Base-by-base conservation (phyloP, 2,113 vertebrate species). In the Edolisoma coerulescens region DNA sequence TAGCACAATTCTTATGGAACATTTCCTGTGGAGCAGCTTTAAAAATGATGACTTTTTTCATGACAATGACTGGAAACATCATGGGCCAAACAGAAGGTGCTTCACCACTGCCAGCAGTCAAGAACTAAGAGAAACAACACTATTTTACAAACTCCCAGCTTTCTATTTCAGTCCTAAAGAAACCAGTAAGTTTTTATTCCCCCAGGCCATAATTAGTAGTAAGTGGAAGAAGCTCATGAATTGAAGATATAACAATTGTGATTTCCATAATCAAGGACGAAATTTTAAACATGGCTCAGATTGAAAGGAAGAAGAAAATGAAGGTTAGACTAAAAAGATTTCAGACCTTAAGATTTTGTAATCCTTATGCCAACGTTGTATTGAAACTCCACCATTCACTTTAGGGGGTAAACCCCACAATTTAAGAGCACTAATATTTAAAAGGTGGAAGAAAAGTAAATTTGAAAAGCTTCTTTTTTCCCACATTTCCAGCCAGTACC, bases 231-330 rank as follows among this genome's bases (percentile, higher is more conserved):
- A 87, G 78, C 39, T 91, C 44, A 70, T 85, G 80, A 67, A 93
- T 59, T 86, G 89, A 95, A 82, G 85, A 59, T 32, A 76, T 53
- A 94, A 75, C 93, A 91, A 93, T 86, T 95, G 86, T 60, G 63
- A 95, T 93, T 97, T 94, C 89, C 63, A 69, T 84, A 94, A 96
- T 89, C 93, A 96, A 79, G 80, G 56, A 92, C 93, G 88, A 95
- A 83, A 91, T 91, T 97, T 97, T 95, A 93, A 95, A 92, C 84
- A 71, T 54, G 60, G 69, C 84, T 95, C 75, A 41, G 41, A 95
- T 33, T 17, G 81, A 91, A 84, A 84, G 41, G 64, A 84, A 56
- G 57, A 74, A 84, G 44, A 71, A 95, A 85, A 93, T 69, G 35
- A 79, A 93, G 21, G 42, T 65, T 81, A 60, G 52, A 76, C 65